These are phyloP conservation scores for Cordilura impudica DNA, from an alignment of 2,888 invertebrate genomes.

Conservation along the genomic window DNA sequence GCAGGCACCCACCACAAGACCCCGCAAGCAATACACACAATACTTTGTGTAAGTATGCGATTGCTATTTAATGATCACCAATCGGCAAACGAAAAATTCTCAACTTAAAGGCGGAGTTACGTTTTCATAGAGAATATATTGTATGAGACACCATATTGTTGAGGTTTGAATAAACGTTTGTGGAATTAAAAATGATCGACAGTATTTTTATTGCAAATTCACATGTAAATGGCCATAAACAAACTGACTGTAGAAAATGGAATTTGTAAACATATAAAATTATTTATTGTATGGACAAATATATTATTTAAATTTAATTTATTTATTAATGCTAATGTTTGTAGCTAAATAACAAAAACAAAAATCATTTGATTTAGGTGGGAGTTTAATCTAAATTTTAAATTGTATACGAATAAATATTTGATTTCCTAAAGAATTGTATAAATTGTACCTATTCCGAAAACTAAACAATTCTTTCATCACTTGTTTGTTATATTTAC, in stretches of 20 bases:
- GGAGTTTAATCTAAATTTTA: too few relatives aligned
- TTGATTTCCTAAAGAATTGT: not conserved
- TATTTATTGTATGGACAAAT: too few relatives aligned
- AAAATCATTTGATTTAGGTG: too few relatives aligned
- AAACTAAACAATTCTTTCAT: conserved; percentile 25
- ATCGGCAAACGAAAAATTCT: conserved; percentile 2
- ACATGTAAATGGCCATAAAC: too few relatives aligned
- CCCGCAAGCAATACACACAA: not conserved
- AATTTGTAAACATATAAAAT: too few relatives aligned
- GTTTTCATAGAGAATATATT: not conserved
- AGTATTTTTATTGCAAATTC: not conserved
- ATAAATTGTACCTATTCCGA: not conserved
- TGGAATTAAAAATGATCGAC: conserved; percentile 1
- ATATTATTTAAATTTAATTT: too few relatives aligned
- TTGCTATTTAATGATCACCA: conserved; percentile 30
- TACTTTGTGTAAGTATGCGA: not conserved
- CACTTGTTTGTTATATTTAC: conserved; percentile 16
- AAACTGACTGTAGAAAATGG: too few relatives aligned
- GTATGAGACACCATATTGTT: conserved; percentile 23
- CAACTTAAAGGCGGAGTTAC: conserved; percentile 39
- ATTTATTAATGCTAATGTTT: too few relatives aligned
- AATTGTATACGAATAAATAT: too few relatives aligned
- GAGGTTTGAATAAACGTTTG: not conserved
- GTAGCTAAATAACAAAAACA: too few relatives aligned
- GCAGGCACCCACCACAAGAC: not conserved